These are phyloP conservation scores for Acanthurus tractus DNA, from an alignment of 2,797 vertebrate genomes.

Conservation along the genomic window DNA sequence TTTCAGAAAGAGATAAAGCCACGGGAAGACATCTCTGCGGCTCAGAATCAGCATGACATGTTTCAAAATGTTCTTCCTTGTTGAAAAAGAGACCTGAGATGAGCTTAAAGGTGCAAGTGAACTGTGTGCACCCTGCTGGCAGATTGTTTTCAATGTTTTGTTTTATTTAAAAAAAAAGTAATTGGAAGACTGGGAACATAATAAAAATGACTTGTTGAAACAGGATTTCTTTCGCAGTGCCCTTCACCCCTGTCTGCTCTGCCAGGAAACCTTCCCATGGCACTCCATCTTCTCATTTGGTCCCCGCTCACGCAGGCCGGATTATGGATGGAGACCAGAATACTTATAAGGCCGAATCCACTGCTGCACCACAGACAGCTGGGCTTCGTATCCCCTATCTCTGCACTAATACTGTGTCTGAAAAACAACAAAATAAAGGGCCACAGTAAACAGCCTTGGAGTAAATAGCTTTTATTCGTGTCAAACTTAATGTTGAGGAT, in stretches of 20 bases:
- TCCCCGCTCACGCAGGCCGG: conserved; percentile 69
- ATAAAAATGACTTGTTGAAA: conserved; percentile 45
- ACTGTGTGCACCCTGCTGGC: not conserved
- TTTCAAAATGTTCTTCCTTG: conserved; percentile 14
- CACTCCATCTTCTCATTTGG: conserved; percentile 72
- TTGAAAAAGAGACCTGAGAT: conserved; percentile 28
- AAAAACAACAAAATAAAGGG: conserved; percentile 54
- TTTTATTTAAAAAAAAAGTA: conserved; percentile 19
- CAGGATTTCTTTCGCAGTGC: conserved; percentile 39
- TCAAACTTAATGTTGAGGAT: conserved; percentile 48
- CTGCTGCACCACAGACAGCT: conserved; percentile 50
- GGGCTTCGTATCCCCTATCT: conserved; percentile 31
- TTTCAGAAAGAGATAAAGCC: conserved; percentile 25
- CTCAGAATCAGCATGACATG: conserved; percentile 4
- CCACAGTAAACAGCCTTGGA: conserved; percentile 15
- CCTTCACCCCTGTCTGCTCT: conserved; percentile 34
- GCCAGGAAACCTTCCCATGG: conserved; percentile 68
- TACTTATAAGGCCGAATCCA: conserved; percentile 71
- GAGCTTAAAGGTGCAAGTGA: conserved; percentile 28
- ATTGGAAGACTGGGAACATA: conserved; percentile 35
- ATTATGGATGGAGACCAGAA: conserved; percentile 74
- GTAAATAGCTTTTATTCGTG: conserved; percentile 40
- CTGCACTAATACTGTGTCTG: conserved; percentile 33
- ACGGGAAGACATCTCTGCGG: conserved; percentile 26
- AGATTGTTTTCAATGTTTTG: conserved; percentile 50